phyloP scores from a whole-genome alignment of 2,113 vertebrate species.

The Elaphurus davidianus region DNA sequence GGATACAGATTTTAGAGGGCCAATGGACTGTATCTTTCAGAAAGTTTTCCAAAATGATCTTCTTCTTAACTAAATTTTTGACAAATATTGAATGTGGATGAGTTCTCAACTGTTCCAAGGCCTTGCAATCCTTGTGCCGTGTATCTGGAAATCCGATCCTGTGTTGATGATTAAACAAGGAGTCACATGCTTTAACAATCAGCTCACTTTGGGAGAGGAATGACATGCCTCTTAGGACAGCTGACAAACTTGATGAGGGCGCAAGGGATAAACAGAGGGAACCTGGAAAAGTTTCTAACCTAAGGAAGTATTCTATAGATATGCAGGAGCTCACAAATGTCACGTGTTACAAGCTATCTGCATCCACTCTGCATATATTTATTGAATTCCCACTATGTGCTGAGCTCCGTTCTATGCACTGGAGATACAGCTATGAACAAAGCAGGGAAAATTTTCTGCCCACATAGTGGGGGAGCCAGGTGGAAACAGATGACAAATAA shows the following conservation, averaged over 20 bases:
- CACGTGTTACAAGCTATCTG: neutral
- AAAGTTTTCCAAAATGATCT: neutral
- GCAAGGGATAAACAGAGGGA: neutral
- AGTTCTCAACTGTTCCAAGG: neutral
- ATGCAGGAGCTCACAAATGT: neutral
- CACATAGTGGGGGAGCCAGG: neutral
- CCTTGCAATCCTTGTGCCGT: neutral
- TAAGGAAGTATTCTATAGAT: neutral
- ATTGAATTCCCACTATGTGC: neutral
- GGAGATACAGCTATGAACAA: neutral
- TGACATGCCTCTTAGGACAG: neutral
- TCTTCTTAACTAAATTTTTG: conserved; percentile 2
- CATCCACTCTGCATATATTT: neutral
- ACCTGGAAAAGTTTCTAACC: neutral
- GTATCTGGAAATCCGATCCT: neutral
- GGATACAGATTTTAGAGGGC: neutral
- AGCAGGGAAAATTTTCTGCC: neutral
- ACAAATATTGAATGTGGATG: neutral
- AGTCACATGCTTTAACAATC: neutral
- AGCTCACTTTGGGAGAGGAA: neutral
- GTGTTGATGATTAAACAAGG: neutral
- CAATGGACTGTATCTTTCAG: neutral
- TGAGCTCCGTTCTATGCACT: neutral
- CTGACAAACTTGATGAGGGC: neutral
- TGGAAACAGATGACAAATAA: neutral